Base-by-base conservation (phyloP, 2,888 invertebrate species). In the Therioaphis trifolii region DNA sequence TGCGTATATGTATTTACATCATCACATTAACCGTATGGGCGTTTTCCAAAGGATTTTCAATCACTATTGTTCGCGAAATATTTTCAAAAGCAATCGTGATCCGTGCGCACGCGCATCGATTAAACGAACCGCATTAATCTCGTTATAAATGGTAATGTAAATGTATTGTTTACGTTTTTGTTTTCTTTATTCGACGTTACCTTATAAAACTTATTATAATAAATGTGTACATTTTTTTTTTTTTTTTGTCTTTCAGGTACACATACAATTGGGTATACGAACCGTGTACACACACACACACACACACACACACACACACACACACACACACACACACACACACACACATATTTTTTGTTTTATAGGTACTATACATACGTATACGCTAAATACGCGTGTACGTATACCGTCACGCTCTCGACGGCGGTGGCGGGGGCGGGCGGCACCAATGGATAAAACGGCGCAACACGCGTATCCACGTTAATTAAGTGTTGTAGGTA, bases 141-240 rank as follows among this genome's bases (percentile, higher is more conserved):
- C n/a, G n/a, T 76, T 61, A 27, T 46, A 76, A 76, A 76, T 43
- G 76, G 76, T 46, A 61, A 58, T 75, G 75, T 61, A n/a, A 35
- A 35, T 35, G 35, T 35, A 35, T 35, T 35, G 35, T 35, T 35
- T 35, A n/a, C n/a, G n/a, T n/a, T n/a, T n/a, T 75, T 58, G 40
- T 0, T 55, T 35, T 74, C 1, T n/a, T 5, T 52, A n/a, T 52
- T 58, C 11, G n/a, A 21, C 12, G 9, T 24, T 58, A 2, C 21
- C n/a, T 58, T 12, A 24, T 58, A n/a, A 35, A 35, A 35, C 35
- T 5, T 35, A 35, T 3, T 5, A 35, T 5, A 35, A n/a, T 52
- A 52, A 4, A 15, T 15, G 15, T 52, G 12, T 21, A 58, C 9
- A 58, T 29, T 72, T 52, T 52, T 29, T 55, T 21, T 55, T 21